These are phyloP conservation scores for Hypanus sabinus DNA, from an alignment of 2,113 vertebrate species.

Conservation along the genomic window DNA sequence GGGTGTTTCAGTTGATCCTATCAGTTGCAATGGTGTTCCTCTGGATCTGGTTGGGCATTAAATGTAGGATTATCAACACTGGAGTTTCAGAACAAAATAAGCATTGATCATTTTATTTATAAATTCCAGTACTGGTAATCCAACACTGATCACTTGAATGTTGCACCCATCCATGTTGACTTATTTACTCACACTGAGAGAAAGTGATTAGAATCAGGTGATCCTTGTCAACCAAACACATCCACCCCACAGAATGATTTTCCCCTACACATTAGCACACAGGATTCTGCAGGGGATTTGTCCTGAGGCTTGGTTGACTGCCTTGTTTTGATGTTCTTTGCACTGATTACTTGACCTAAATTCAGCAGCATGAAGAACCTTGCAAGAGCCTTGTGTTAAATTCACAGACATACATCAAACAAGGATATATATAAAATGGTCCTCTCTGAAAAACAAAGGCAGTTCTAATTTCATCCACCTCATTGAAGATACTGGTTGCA, in stretches of 20 bases:
- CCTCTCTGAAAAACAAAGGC: constrained; percentile 2
- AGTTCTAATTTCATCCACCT: no score
- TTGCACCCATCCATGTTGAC: no score
- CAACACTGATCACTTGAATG: background rate
- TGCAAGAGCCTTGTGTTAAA: background rate
- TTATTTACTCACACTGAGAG: background rate
- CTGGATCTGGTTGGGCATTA: background rate
- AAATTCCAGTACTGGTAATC: no score
- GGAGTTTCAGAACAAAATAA: background rate
- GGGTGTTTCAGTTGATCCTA: no score
- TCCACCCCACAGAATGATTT: background rate
- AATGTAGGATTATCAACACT: background rate
- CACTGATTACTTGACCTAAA: background rate
- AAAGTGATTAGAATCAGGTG: background rate
- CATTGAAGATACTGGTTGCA: no score
- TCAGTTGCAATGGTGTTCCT: no score
- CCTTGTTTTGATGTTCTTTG: background rate
- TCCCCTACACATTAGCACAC: background rate
- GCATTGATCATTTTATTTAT: no score
- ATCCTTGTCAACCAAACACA: background rate
- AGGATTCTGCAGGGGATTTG: background rate
- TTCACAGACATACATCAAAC: background rate
- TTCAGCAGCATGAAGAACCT: background rate
- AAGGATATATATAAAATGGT: background rate
- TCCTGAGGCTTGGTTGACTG: background rate